A percentile compares a stretch with the other conserved stretches of the same genome.
Conservation (phyloP, 2,113 vertebrate species). For the Strix uralensis region DNA sequence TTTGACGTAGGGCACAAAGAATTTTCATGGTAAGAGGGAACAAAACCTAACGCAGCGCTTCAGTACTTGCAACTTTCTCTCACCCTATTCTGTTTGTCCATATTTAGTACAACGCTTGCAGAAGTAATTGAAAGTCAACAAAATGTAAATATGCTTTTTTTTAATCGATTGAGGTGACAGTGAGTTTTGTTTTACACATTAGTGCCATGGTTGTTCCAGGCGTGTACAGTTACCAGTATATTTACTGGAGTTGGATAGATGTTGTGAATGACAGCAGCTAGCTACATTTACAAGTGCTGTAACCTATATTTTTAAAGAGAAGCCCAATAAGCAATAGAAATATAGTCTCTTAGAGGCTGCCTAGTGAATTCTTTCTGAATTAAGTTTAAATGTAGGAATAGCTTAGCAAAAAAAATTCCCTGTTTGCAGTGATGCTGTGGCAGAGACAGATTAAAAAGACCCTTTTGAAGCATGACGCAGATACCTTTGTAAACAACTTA, state of each 20-base stretch:
- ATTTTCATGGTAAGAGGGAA: neutral
- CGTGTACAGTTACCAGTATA: conserved; percentile 37
- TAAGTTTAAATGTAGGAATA: conserved; percentile 10
- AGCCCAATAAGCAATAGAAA: conserved; percentile 5
- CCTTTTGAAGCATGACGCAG: neutral
- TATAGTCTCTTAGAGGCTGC: conserved; percentile 28
- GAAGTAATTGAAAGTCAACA: conserved; percentile 32
- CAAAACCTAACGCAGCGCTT: neutral
- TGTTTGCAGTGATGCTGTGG: neutral
- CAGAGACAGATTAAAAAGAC: neutral
- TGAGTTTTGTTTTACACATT: conserved; percentile 44
- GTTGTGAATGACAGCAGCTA: conserved; percentile 46
- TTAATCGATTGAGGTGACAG: conserved; percentile 35
- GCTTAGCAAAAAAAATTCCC: neutral
- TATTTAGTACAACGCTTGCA: neutral
- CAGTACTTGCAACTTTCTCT: neutral
- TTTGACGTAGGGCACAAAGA: neutral
- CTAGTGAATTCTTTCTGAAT: conserved; percentile 35
- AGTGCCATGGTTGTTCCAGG: conserved; percentile 46
- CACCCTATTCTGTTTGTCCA: neutral
- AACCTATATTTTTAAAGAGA: conserved; percentile 58
- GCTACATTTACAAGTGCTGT: conserved; percentile 34
- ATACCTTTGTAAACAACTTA: neutral
- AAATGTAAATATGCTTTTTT: conserved; percentile 22
- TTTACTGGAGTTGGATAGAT: conserved; percentile 48